Evolutionary conservation across 2,113 vertebrate genomes (phyloP), one percentile per base, ranked within the genome.

Genomic region (Phylloscopus whistleri): DNA sequence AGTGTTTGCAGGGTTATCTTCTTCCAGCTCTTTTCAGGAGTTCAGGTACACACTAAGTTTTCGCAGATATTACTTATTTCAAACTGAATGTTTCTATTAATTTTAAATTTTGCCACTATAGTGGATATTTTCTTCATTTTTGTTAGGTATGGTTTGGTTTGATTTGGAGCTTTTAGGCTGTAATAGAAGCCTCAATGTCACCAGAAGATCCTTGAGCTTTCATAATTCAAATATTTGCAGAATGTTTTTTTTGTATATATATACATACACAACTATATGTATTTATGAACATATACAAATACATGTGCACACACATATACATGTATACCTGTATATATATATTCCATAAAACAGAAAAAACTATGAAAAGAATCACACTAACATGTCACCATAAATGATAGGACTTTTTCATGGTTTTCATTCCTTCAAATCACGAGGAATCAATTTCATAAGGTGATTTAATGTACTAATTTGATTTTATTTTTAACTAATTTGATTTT

Each of bases 261-360:
- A 11, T 52, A 8, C 1, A 20, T 20, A 41, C 8, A 22, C 5
- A 18, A 7, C 10, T 60, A 10, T 28, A 53, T 1, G 1, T 33
- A 27, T 37, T 67, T 60, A 37, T 52, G 17, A 33, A 33, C 33
- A 20, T 5, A 24, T 6, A 39, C 1, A 44, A 3, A 16, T 17
- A 26, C 7, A 46, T 3, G 17, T 19, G 21, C 19, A 46, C 43
- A n/a, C 23, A 58, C 14, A 60, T 24, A n/a, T 16, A 18, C 3
- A 21, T 35, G 3, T 26, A 13, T 56, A 39, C 43, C 26, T 41
- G 4, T 48, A 6, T 14, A n/a, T 48, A 13, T 24, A 14, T 60
- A 41, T n/a, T 6, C 4, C 14, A 41, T 31, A 4, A 88, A 77
- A 64, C 7, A 92, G 26, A 8, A 87, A 37, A 19, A 20, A 86